Evolutionary conservation across 2,113 vertebrate genomes (phyloP).

Genomic region (Aramus guarauna): DNA sequence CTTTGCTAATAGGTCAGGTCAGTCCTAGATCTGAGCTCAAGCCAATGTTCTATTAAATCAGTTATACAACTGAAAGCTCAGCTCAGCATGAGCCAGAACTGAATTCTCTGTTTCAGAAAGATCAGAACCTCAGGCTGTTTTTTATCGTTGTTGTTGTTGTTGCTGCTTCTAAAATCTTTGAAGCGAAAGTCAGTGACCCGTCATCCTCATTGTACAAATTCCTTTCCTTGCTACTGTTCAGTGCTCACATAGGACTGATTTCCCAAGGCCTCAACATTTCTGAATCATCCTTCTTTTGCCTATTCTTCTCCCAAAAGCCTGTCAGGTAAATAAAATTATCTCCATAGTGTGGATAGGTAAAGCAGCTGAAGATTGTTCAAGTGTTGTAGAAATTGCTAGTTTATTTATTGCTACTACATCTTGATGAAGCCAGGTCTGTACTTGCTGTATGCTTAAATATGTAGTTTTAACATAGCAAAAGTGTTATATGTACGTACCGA

Average conservation of each 20-base stretch:
- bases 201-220: background rate
- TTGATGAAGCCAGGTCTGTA: background rate
- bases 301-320: background rate
- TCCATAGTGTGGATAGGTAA: background rate
- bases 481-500: background rate
- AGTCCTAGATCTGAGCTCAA: background rate
- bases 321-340: background rate
- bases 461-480: background rate
- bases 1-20: background rate
- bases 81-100: background rate
- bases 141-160: fast-evolving
- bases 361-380: background rate
- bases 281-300: background rate
- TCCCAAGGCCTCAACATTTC: background rate
- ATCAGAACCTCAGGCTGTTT: background rate
- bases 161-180: background rate
- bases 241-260: background rate
- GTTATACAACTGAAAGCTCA: background rate
- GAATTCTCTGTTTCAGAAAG: background rate
- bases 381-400: background rate
- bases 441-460: background rate
- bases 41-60: background rate
- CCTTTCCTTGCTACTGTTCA: background rate
- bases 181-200: background rate
- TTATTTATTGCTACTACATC: background rate